phyloP scores from a whole-genome alignment of 1,140 invertebrate genomes.

The Drosophila elegans region DNA sequence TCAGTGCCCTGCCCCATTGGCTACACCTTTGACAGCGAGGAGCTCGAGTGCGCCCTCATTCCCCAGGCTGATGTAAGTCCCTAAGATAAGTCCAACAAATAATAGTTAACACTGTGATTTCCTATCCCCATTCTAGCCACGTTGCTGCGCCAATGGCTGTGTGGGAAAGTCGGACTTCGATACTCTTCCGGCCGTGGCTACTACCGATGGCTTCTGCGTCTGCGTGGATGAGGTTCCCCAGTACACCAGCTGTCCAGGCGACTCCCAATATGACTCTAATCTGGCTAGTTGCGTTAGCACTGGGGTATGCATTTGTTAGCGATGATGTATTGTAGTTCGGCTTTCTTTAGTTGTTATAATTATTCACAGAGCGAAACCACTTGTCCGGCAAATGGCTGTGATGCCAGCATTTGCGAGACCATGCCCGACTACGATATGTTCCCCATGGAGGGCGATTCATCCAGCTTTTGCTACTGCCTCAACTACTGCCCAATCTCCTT shows the following conservation, averaged over 20 bases:
- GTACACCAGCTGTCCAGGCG: slow-evolving; percentile 8
- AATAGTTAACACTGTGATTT: no score
- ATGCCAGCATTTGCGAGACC: slow-evolving; percentile 11
- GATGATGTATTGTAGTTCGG: background rate
- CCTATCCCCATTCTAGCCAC: slow-evolving; percentile 32
- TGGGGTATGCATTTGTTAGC: background rate
- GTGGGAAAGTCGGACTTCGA: slow-evolving; percentile 29
- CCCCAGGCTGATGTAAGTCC: slow-evolving; percentile 49
- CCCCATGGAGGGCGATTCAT: background rate
- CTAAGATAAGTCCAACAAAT: background rate
- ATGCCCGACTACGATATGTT: background rate
- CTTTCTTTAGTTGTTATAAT: background rate
- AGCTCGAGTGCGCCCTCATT: slow-evolving; percentile 11
- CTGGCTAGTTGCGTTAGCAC: background rate
- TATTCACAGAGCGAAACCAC: background rate
- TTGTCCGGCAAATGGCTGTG: slow-evolving; percentile 23
- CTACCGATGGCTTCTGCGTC: slow-evolving; percentile 52
- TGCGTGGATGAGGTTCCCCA: slow-evolving; percentile 45
- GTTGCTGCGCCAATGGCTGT: slow-evolving; percentile 51
- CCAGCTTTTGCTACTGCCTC: slow-evolving; percentile 38
- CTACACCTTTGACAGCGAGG: slow-evolving; percentile 39
- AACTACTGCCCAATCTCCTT: slow-evolving; percentile 24
- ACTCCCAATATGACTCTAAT: slow-evolving; percentile 6
- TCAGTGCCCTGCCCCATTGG: slow-evolving; percentile 61
- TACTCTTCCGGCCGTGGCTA: slow-evolving; percentile 40